Conservation (phyloP, 2,888 invertebrate genomes). For the Drosophila bunnanda region DNA sequence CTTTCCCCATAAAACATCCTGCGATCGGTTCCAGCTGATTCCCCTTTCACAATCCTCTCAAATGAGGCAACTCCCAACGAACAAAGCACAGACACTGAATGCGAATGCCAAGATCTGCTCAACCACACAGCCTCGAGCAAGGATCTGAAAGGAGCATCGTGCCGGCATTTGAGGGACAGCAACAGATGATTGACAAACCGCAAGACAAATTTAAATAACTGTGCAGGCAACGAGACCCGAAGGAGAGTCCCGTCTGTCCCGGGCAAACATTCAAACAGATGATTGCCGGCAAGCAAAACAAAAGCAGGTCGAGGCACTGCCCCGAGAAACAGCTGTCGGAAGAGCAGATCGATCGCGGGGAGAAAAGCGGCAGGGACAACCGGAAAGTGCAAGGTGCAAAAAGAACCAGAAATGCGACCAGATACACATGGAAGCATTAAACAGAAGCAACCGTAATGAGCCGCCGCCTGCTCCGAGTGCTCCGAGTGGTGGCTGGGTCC, state of each 20-base stretch:
- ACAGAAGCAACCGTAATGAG: slow-evolving; percentile 76
- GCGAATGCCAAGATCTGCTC: slow-evolving; percentile 18
- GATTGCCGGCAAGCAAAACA: slow-evolving; percentile 56
- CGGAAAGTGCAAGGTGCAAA: slow-evolving; percentile 75
- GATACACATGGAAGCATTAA: slow-evolving; percentile 57
- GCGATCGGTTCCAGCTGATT: slow-evolving; percentile 34
- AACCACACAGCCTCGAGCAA: slow-evolving; percentile 45
- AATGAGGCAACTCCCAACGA: slow-evolving; percentile 29
- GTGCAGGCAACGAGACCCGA: slow-evolving; percentile 44
- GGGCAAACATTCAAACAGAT: slow-evolving; percentile 51
- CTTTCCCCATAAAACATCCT: background rate
- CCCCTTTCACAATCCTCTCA: slow-evolving; percentile 30
- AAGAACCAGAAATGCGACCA: slow-evolving; percentile 52
- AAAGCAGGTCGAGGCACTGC: slow-evolving; percentile 45
- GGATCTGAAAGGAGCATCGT: slow-evolving; percentile 50
- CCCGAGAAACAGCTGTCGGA: slow-evolving; percentile 73
- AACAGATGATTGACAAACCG: slow-evolving; percentile 81
- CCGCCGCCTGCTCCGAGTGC: slow-evolving; percentile 34
- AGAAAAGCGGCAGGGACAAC: slow-evolving; percentile 41
- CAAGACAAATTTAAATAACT: slow-evolving; percentile 80
- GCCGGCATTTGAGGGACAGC: slow-evolving; percentile 34
- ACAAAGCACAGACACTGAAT: slow-evolving; percentile 17
- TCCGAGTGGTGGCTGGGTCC: slow-evolving; percentile 29
- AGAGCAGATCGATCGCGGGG: slow-evolving; percentile 38
- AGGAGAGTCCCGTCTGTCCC: slow-evolving; percentile 2